Percentiles rank a stretch among this genome's conserved stretches.
phyloP scores from a whole-genome alignment of 2,797 vertebrate species.

The Semotilus atromaculatus region DNA sequence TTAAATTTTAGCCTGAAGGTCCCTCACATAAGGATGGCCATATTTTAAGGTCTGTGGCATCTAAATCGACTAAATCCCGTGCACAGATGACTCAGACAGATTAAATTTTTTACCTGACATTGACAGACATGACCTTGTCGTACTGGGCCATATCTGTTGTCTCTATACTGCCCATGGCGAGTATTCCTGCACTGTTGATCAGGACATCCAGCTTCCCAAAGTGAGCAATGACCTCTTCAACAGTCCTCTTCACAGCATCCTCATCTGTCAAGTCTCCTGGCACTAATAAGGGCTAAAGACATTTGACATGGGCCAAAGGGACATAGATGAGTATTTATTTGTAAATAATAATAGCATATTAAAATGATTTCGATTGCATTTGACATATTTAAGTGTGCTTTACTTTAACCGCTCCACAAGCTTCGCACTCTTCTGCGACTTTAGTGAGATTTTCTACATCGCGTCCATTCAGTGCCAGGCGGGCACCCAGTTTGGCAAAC shows the following conservation, averaged over 20 bases:
- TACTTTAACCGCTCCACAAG: constrained; percentile 72
- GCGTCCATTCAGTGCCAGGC: constrained; percentile 80
- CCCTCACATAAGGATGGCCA: not conserved
- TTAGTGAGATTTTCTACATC: constrained; percentile 77
- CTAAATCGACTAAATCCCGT: not conserved
- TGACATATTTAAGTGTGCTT: not conserved
- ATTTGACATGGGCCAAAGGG: constrained; percentile 3
- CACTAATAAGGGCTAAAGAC: constrained; percentile 77
- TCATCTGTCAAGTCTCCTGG: constrained; percentile 82
- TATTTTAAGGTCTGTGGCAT: not conserved
- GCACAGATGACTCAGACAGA: not conserved
- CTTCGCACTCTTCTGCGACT: constrained; percentile 71
- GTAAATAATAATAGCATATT: too few relatives aligned
- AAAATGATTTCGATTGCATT: not conserved
- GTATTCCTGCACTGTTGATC: constrained; percentile 82
- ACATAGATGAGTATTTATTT: not conserved
- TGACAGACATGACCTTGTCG: constrained; percentile 82
- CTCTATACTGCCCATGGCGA: constrained; percentile 81
- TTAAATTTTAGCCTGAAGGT: not conserved
- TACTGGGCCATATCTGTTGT: constrained; percentile 78
- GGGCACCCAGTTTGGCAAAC: constrained; percentile 80
- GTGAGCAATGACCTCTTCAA: constrained; percentile 74
- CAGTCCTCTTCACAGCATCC: constrained; percentile 72
- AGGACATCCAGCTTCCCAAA: constrained; percentile 82
- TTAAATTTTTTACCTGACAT: constrained; percentile 77